Base-by-base conservation (phyloP, 2,888 invertebrate species). In the Troides aeacus region DNA sequence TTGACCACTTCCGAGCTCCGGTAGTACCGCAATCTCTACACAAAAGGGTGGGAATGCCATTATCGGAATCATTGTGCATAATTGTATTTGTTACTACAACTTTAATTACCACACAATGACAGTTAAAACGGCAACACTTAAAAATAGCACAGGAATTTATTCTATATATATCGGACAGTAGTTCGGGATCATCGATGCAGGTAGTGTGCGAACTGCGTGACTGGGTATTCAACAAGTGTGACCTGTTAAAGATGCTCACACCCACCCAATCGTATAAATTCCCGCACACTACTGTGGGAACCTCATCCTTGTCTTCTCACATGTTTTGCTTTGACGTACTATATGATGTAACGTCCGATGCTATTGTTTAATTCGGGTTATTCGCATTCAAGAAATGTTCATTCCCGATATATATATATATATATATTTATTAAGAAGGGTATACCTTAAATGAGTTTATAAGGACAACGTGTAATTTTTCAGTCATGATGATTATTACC, bases 161-260 rank as follows among this genome's bases (percentile, higher is more conserved):
- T 71, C 68, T 63, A 67, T 68, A 74, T 67, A 68, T 71, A 73
- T 66, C 36, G 53, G n/a, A n/a, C 18, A n/a, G 56, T 60, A 78
- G 86, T 85, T 84, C 76, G 73, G 73, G 74, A 85, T 88, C 82
- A 77, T 74, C 79, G 75, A 90, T 89, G 89, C 92, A 90, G 90
- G 90, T 90, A 86, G 84, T 82, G 83, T 72, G 74, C 82, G 78
- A 74, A 74, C 76, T 71, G 83, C 91, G 90, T 91, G 91, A 89
- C 87, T 83, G 75, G 88, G 30, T 88, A 89, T 90, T 79, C 80
- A 82, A 79, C 84, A 79, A 79, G 79, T 78, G 79, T 81, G 86
- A 86, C 86, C 84, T 85, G 86, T 85, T 83, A 79, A 81, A 73
- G 60, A 70, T 59, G 70, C 67, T 46, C 30, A 18, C 60, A 58